phyloP scores from a whole-genome alignment of 2,888 invertebrate genomes.

The Papilio elwesi region DNA sequence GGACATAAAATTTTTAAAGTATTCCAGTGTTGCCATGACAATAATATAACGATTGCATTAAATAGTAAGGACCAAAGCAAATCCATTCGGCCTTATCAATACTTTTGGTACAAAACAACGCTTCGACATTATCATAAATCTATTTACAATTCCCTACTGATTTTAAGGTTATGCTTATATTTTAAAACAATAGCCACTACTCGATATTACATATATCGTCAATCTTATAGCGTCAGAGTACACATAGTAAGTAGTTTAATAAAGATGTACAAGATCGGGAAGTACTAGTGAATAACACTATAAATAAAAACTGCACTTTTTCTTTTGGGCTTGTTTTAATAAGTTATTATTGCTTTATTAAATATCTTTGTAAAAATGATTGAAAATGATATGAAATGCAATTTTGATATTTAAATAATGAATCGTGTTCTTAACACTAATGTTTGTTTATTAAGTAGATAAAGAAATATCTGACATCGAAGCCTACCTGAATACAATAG shows the following conservation, averaged over 20 bases:
- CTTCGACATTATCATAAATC: conserved; percentile 45
- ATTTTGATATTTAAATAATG: background rate
- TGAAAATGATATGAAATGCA: conserved; percentile 7
- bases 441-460: background rate
- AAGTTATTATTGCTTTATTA: conserved; percentile 11
- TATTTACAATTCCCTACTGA: conserved; percentile 34
- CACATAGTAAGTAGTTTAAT: background rate
- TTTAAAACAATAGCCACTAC: conserved; percentile 18
- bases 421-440: background rate
- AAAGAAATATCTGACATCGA: too few relatives aligned
- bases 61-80: conserved; percentile 16
- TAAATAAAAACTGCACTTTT: too few relatives aligned
- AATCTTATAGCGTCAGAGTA: background rate
- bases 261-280: too few relatives aligned
- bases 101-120: conserved; percentile 61
- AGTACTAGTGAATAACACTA: too few relatives aligned
- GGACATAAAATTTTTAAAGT: background rate
- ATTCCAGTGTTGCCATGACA: conserved; percentile 13
- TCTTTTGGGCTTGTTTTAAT: background rate
- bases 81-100: conserved; percentile 42
- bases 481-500: background rate
- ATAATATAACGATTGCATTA: conserved; percentile 24
- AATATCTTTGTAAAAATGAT: background rate
- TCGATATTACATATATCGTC: background rate
- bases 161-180: conserved; percentile 15